Evolutionary conservation across 2,113 vertebrate genomes (phyloP), one percentile per base, ranked within the genome.

Genomic region (Calidris pugnax): DNA sequence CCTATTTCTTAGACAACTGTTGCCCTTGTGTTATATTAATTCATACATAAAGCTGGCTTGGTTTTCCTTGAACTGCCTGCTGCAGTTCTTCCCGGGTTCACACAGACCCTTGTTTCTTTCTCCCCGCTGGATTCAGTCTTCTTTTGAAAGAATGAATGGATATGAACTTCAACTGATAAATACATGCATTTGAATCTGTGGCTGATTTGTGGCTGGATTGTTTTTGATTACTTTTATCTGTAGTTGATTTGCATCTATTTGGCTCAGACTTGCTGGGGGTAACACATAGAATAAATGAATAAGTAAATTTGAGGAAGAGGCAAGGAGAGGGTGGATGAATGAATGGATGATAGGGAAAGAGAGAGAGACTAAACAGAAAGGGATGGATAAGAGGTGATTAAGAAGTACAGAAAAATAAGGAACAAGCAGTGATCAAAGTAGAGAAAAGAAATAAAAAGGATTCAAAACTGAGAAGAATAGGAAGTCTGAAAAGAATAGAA

Each of bases 201-300:
- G 55, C 72, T 85, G 89, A 95, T 77, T 86, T 93, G 92, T 82
- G 72, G 21, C 64, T 85, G 92, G 89, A 66, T 93, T 88, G 79
- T 50, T 95, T 94, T 78, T 93, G 89, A 89, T 95, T 9, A 85
- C 73, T 94, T 94, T 94, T 75, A 87, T 93, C 83, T 90, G 50
- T 90, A 67, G 39, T 39, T 96, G 93, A 93, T 94, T 95, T 94
- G 75, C 72, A 80, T 90, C 69, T 89, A 27, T 83, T 95, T 93
- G 85, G 50, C 63, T 96, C 33, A 66, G 67, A 41, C 24, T 93
- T 2, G 0, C 57, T 96, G 78, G 23, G 71, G 41, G 56, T 96
- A 85, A 78, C 56, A 73, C 10, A 43, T 3, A 51, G 93, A 95
- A 91, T 90, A 87, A 94, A 83, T 85, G 50, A 95, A 91, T 74